Percentiles rank a stretch among this genome's conserved stretches.
Conservation (phyloP, 23 tunicate species). For the Ciona savignyi region DNA sequence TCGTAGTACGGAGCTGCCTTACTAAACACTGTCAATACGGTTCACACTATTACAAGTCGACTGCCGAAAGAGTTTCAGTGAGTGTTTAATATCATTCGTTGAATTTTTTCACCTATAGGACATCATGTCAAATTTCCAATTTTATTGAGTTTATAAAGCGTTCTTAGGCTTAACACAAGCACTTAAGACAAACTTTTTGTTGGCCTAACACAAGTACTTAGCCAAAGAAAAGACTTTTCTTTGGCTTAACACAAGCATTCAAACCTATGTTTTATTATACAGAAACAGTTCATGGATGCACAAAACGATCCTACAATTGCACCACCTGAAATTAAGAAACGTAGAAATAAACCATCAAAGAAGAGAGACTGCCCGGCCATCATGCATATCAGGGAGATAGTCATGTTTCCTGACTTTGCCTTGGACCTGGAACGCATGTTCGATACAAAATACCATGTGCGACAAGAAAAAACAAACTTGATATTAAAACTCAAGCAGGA, state of each 20-base stretch:
- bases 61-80: constrained; percentile 50
- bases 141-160: no score
- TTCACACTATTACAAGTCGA: constrained; percentile 51
- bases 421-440: constrained; percentile 34
- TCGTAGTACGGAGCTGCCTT: constrained; percentile 57
- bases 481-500: constrained; percentile 32
- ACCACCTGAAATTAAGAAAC: constrained; percentile 32
- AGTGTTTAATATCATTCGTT: no score
- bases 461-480: constrained; percentile 35
- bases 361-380: constrained; percentile 63
- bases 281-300: constrained; percentile 27
- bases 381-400: constrained; percentile 58
- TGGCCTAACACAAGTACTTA: no score
- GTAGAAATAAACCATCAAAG: constrained; percentile 65
- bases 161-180: no score
- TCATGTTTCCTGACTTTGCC: constrained; percentile 46
- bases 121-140: no score
- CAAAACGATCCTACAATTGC: constrained; percentile 38
- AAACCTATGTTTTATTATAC: neutral
- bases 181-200: no score
- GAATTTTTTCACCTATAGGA: no score
- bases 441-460: constrained; percentile 38
- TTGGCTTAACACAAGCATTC: neutral
- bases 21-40: constrained; percentile 69
- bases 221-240: no score